Percentiles rank a stretch among this genome's conserved stretches.
These are phyloP conservation scores for Prenolepis imparis DNA, from an alignment of 2,888 invertebrate genomes.

Conservation along the genomic window DNA sequence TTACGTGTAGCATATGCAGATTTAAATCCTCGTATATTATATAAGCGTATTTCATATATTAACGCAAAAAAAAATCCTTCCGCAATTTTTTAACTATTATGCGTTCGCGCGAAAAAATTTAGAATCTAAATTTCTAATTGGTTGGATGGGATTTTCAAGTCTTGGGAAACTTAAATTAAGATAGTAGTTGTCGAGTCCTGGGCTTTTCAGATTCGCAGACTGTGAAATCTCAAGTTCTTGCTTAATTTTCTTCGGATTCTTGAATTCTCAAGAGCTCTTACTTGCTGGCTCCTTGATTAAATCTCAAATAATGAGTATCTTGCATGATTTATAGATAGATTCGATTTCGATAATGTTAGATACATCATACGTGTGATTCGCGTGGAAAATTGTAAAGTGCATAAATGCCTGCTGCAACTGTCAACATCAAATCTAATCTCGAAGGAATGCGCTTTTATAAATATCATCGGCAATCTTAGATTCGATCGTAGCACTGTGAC, in stretches of 20 bases:
- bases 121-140: background rate
- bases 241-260: background rate
- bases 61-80: background rate
- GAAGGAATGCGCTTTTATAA: slow-evolving; percentile 11
- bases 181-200: background rate
- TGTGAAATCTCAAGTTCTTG: background rate
- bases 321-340: background rate
- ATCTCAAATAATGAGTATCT: background rate
- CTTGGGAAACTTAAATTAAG: background rate
- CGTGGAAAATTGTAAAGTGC: slow-evolving; percentile 5
- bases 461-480: slow-evolving; percentile 7
- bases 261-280: background rate
- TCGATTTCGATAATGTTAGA: background rate
- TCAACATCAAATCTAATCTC: slow-evolving; percentile 3
- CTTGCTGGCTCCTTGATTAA: background rate
- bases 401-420: slow-evolving; percentile 23
- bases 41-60: background rate
- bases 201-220: background rate
- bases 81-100: background rate
- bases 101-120: background rate
- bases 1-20: background rate
- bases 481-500: background rate
- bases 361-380: background rate
- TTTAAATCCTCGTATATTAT: background rate
- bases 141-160: background rate